phyloP scores from a whole-genome alignment of 1,140 invertebrate genomes.

The Procambarus clarkii region DNA sequence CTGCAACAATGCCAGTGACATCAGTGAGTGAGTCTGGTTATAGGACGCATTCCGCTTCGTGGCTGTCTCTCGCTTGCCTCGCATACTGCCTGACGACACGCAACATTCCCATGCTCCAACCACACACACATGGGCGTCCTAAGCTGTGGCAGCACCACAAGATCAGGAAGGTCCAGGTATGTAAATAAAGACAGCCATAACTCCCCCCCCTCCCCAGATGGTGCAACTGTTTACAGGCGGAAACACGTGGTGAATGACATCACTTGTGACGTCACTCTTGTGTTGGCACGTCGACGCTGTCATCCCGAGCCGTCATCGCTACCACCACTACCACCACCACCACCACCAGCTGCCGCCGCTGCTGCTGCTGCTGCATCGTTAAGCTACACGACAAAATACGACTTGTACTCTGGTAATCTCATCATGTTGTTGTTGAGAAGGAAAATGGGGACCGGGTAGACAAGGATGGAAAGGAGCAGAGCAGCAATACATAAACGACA shows the following conservation, averaged over 20 bases:
- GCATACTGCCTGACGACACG: too few relatives aligned
- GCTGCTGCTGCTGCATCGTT: background rate
- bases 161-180: background rate
- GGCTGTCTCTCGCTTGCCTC: too few relatives aligned
- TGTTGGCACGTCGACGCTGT: background rate
- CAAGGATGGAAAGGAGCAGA: background rate
- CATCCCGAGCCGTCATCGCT: too few relatives aligned
- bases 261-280: background rate
- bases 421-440: background rate
- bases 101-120: too few relatives aligned
- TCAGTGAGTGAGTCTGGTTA: background rate
- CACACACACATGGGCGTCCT: too few relatives aligned
- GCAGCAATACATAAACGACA: background rate
- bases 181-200: background rate
- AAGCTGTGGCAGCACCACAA: too few relatives aligned
- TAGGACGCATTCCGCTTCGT: too few relatives aligned
- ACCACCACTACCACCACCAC: too few relatives aligned
- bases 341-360: too few relatives aligned
- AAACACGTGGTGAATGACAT: slow-evolving; percentile 7
- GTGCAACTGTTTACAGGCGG: slow-evolving; percentile 18
- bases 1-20: background rate
- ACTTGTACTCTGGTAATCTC: too few relatives aligned
- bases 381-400: too few relatives aligned
- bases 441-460: too few relatives aligned
- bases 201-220: background rate